Base-by-base conservation (phyloP, 2,888 invertebrate species). In the Portevinia maculata region DNA sequence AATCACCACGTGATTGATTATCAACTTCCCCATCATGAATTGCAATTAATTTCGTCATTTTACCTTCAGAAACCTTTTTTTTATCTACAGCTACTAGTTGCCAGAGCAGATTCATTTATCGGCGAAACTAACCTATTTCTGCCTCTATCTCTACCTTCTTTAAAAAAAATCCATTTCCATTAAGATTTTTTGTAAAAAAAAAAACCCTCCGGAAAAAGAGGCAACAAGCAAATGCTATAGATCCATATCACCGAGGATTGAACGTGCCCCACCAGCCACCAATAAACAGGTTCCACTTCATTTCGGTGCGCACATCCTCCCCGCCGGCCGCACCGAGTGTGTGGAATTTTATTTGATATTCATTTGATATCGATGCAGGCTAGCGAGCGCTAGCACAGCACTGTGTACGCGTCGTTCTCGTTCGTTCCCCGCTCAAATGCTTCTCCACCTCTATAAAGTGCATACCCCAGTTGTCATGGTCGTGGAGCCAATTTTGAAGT, bases 1-100 rank as follows among this genome's bases (percentile, higher is more conserved):
- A 62, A 67, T 34, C 62, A 62, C 74, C 74, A 79, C 50, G 55
- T 79, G 79, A 79, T 67, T 79, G 79, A 79, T 70, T 71, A 67
- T 39, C 41, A 53, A 39, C n/a, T 24, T 50, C 57, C 13, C 11
- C 57, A 50, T 30, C 52, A 57, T 57, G 69, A 24, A 62, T 57
- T 44, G 62, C 74, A 64, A 79, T 69, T 46, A 62, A 79, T 79
- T 79, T 74, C 21, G 57, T 19, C 41, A 62, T 57, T 57, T 53
- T 60, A 41, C 21, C 21, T 24, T 41, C 21, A 6, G 34, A 53
- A 39, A 65, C n/a, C 9, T 24, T 52, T 30, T 13, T 19, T 34
- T 30, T 39, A 28, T 5, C 19, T 19, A n/a, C 13, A 7, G 13
- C 44, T 30, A 15, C 24, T 24, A 15, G 7, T 28, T 8, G 15